phyloP scores from a whole-genome alignment of 2,797 vertebrate species.

The Eulemur coronatus region DNA sequence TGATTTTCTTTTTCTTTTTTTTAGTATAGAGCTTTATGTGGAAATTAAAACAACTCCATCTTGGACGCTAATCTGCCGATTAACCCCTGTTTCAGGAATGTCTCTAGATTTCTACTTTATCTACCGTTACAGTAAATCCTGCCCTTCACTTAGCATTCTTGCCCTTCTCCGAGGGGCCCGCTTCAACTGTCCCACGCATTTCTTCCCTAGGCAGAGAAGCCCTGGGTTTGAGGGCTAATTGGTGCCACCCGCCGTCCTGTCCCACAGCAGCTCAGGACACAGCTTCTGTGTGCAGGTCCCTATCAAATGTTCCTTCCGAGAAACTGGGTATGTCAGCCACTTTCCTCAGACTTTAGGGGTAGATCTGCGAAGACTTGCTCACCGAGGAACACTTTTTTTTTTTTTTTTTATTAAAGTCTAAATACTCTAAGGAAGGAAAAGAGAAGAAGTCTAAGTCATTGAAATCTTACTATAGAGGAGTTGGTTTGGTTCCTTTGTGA shows the following conservation, averaged over 20 bases:
- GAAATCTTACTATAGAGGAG: constrained; percentile 1
- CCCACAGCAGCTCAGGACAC: background rate
- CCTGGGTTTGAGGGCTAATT: no score
- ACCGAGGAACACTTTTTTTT: background rate
- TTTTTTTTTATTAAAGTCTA: constrained; percentile 35
- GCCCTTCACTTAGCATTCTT: no score
- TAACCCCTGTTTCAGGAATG: no score
- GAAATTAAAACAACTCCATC: no score
- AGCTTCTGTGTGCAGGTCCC: background rate
- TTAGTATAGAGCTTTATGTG: background rate
- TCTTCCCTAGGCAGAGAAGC: no score
- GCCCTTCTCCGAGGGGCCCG: no score
- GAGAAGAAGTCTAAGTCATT: background rate
- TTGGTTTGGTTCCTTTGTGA: background rate
- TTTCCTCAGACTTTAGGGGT: background rate
- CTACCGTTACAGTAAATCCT: no score
- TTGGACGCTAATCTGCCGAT: no score
- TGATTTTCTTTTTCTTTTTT: background rate
- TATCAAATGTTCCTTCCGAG: background rate
- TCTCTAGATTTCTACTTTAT: no score
- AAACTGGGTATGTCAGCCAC: background rate
- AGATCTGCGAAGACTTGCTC: no score
- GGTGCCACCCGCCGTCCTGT: no score
- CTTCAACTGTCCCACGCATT: no score
- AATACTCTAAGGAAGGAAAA: background rate